Base-by-base conservation (phyloP, 2,797 vertebrate genomes). In the Pempheris klunzingeri region DNA sequence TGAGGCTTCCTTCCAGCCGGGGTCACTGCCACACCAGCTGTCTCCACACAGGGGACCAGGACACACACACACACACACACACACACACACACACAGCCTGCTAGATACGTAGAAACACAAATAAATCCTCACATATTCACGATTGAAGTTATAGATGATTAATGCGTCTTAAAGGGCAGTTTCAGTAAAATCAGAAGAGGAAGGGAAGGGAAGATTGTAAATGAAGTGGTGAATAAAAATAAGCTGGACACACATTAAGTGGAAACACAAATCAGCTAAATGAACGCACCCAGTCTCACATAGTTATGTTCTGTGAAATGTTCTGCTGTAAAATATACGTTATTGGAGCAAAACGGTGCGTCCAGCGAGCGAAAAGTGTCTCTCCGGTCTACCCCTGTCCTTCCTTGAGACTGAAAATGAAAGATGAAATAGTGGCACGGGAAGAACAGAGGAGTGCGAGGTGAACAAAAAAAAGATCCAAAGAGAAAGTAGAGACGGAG, bases 11-110 rank as follows among this genome's bases (percentile, higher is more conserved):
- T 81, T 82, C 80, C 74, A 85, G 80, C 62, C 73, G 38, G 75
- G 81, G 83, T 89, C 82, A 82, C 36, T 78, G 84, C 78, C 76
- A 74, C 84, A 85, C 86, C 89, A 93, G 92, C 92, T 92, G 92
- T 92, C 90, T 73, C 87, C 74, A 81, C 90, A 88, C 80, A 88
- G 89, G 87, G 67, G 82, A 87, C 79, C 75, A 30, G 82, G 43
- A 84, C 84, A 74, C 71, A 71, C 78, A 69, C 65, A 70, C 54
- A 61, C 74, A 72, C 58, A 52, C 65, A 60, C 58, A 61, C 20
- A 69, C 59, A 61, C 43, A 74, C 71, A 68, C 24, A 74, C 52
- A 59, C 18, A 38, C 43, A 32, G 18, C 52, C 24, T 17, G 20
- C 15, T 34, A 59, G 18, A 70, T n/a, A 38, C 26, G 58, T 14